Evolutionary conservation across 1,140 invertebrate genomes (phyloP).

Genomic region (Lethocerus indicus): DNA sequence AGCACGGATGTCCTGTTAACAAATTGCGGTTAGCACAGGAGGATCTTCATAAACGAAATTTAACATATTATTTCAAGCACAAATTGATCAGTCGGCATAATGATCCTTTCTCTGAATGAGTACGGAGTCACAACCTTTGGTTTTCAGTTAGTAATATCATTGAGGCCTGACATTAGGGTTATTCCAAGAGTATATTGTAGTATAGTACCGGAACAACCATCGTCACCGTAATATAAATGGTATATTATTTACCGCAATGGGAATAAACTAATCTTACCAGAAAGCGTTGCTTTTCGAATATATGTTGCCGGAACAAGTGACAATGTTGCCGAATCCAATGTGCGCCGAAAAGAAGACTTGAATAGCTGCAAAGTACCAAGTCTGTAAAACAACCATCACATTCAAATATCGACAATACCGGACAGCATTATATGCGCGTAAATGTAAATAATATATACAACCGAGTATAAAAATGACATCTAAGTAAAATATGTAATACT

Average conservation of each 20-base stretch:
- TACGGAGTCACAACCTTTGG: too few relatives aligned
- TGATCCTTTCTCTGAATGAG: too few relatives aligned
- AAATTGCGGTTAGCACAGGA: background rate
- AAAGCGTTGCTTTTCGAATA: slow-evolving; percentile 36
- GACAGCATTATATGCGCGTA: background rate
- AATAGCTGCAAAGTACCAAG: slow-evolving; percentile 35
- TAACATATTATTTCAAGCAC: too few relatives aligned
- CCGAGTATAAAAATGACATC: background rate
- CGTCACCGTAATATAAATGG: too few relatives aligned
- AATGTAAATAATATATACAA: background rate
- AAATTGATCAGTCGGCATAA: too few relatives aligned
- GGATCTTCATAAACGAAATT: background rate
- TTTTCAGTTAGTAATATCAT: too few relatives aligned
- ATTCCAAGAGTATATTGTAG: too few relatives aligned
- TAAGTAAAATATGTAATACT: slow-evolving; percentile 5
- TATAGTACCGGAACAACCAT: too few relatives aligned
- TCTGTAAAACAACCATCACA: slow-evolving; percentile 21
- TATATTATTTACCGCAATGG: too few relatives aligned
- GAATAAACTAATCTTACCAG: slow-evolving; percentile 29
- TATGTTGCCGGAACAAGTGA: slow-evolving; percentile 34
- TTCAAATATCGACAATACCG: background rate
- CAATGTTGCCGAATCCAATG: slow-evolving; percentile 36
- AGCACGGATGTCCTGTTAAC: slow-evolving; percentile 24
- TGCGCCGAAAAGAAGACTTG: slow-evolving; percentile 37
- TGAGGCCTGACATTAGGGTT: too few relatives aligned